Base-by-base conservation (phyloP, 2,797 vertebrate species). In the Coregonus ussuriensis region DNA sequence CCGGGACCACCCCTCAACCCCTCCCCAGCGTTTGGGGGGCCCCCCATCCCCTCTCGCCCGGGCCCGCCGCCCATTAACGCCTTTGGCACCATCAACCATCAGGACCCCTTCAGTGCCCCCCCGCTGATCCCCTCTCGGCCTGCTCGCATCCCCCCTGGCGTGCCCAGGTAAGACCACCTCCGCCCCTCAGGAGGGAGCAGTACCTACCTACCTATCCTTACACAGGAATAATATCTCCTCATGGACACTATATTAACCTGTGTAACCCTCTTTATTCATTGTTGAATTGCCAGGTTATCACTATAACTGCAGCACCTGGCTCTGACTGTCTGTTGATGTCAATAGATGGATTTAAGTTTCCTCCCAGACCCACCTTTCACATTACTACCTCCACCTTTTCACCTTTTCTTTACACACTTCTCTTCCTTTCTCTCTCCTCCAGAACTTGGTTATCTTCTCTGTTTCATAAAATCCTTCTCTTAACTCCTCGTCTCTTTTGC, bases 71-170 rank as follows among this genome's bases (percentile, higher is more conserved):
- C 95, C 66, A 89, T 89, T 51, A 94, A 88, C 0, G 81, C 94
- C 79, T 97, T 94, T 25, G 35, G 37, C 72, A 84, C 91, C 86
- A 83, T 87, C 89, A 93, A 85, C 84, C 83, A 78, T 83, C 95
- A 87, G 75, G 97, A 97, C 87, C 96, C 96, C 77, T 97, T 97
- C 91, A 91, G 92, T 0, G 96, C 95, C 0, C 97, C 97, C 0
- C 97, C 97, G 56, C 96, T 91, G 93, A 96, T 98, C 91, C 97
- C 97, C 0, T 95, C 95, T 31, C 93, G 96, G 59, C 97, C 97
- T 0, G 95, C 94, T 0, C 96, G 97, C 5, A 81, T 97, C 65
- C 97, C 97, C 11, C 97, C 97, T 0, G 94, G 96, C 7, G 93
- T 97, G 0, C 97, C 97, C 91, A 98, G 96, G 97, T 98, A 95